Base-by-base conservation (phyloP, 2,888 invertebrate genomes). In the Brachypalpus laphriformis region DNA sequence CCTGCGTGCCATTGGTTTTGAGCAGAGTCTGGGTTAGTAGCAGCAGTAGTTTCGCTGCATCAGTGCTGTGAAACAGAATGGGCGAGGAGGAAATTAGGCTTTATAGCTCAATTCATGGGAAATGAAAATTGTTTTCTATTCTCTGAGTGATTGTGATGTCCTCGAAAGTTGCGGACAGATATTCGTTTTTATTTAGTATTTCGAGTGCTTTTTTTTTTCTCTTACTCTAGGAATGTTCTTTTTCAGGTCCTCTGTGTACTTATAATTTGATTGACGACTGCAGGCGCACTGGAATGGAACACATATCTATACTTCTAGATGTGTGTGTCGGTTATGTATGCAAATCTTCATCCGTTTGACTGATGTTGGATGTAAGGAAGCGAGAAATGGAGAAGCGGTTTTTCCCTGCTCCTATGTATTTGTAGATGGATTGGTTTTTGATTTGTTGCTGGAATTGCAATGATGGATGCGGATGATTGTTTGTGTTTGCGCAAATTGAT, bases 111-210 rank as follows among this genome's bases (percentile, higher is more conserved):
- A 83, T 83, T 74, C 83, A 80, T 56, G 74, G 80, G 66, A 82
- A 80, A 83, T 74, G 78, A 80, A 83, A 83, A 80, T 83, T 83
- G 83, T 83, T 83, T 83, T 83, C 83, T 83, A 83, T 83, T 83
- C 80, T 74, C 74, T 74, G 74, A 70, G 80, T 74, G 83, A 83
- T 83, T 74, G 83, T 70, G 83, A 80, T 80, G 74, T 63, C 72
- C 80, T 74, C 54, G 61, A 63, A 80, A 75, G 57, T 63, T 45
- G 66, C 42, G 54, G 40, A 47, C 66, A 51, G 66, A 47, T 63
- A 78, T 68, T 74, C 25, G 31, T 51, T 68, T 61, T 77, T 49
- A 28, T 40, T 59, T 74, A 40, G 40, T 20, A 20, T 54, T 5
- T 9, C 9, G 34, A 0, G 5, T 8, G 5, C 9, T 34, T 34